A percentile compares a stretch with the other conserved stretches of the same genome.
Conservation (phyloP, 2,888 invertebrate genomes). For the Parochlus steinenii region DNA sequence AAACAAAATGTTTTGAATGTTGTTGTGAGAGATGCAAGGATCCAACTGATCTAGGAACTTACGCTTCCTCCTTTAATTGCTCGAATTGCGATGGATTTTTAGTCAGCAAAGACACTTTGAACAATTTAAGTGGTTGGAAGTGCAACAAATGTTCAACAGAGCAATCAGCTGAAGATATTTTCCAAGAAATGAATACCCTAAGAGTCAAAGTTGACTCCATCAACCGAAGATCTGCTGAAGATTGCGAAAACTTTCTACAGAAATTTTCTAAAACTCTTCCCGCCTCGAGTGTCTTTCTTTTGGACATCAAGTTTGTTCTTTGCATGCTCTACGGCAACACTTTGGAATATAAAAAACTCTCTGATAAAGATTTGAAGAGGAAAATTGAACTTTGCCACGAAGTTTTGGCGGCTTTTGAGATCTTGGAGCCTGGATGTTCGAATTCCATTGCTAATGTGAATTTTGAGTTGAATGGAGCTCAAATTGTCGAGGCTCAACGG, state of each 20-base stretch:
- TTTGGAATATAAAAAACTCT: slow-evolving; percentile 41
- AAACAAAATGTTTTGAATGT: slow-evolving; percentile 51
- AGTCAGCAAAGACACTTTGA: slow-evolving; percentile 41
- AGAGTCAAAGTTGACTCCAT: slow-evolving; percentile 39
- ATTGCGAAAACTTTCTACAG: slow-evolving; percentile 43
- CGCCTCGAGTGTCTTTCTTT: slow-evolving; percentile 45
- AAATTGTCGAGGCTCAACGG: too few relatives aligned
- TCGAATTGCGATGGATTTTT: slow-evolving; percentile 36
- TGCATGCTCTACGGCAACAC: slow-evolving; percentile 50
- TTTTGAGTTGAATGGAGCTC: background rate
- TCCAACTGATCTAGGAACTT: slow-evolving; percentile 48
- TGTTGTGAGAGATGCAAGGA: slow-evolving; percentile 48
- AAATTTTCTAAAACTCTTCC: slow-evolving; percentile 47
- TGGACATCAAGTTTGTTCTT: slow-evolving; percentile 51
- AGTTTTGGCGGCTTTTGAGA: slow-evolving; percentile 42
- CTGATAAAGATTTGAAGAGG: slow-evolving; percentile 36
- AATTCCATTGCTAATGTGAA: slow-evolving; percentile 1
- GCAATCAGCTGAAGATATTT: slow-evolving; percentile 39
- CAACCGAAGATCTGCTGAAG: slow-evolving; percentile 35
- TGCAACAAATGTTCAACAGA: slow-evolving; percentile 45
- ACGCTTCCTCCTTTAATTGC: slow-evolving; percentile 46
- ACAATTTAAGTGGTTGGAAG: slow-evolving; percentile 41
- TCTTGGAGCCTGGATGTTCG: slow-evolving; percentile 40
- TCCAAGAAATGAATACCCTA: slow-evolving; percentile 43
- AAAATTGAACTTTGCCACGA: slow-evolving; percentile 50